Evolutionary conservation across 2,113 vertebrate genomes (phyloP).

Genomic region (Chionodraco myersi): DNA sequence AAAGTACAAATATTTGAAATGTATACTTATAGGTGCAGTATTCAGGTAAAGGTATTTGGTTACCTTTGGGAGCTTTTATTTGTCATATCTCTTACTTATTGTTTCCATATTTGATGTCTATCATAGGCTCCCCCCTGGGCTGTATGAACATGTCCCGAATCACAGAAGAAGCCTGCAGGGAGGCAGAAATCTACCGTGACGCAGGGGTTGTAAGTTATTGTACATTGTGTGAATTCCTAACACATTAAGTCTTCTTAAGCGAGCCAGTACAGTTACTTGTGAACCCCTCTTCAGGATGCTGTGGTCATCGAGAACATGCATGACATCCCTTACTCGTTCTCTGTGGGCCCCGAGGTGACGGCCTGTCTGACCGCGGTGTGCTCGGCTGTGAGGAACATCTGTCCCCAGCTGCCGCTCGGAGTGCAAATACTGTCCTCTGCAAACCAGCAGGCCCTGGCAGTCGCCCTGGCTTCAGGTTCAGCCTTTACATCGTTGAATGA

Average conservation of each 20-base stretch:
- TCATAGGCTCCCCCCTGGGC: slow-evolving; percentile 84
- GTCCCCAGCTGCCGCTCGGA: slow-evolving; percentile 81
- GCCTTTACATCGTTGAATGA: not conserved
- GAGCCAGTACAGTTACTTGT: not conserved
- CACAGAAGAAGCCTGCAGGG: slow-evolving; percentile 83
- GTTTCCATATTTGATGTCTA: not conserved
- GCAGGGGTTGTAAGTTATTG: slow-evolving; percentile 84
- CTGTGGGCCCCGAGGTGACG: slow-evolving; percentile 86
- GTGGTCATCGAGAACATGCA: slow-evolving; percentile 93
- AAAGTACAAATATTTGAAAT: not conserved
- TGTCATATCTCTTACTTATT: not conserved
- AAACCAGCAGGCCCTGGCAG: slow-evolving; percentile 84
- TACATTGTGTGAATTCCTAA: not conserved
- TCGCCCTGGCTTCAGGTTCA: slow-evolving; percentile 88
- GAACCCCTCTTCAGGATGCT: slow-evolving; percentile 81
- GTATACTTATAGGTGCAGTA: not conserved
- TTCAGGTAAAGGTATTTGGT: not conserved
- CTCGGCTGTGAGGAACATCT: slow-evolving; percentile 77
- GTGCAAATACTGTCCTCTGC: slow-evolving; percentile 88
- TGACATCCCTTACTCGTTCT: slow-evolving; percentile 85
- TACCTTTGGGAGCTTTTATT: not conserved
- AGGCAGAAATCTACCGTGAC: slow-evolving; percentile 85
- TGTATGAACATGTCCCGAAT: slow-evolving; percentile 83
- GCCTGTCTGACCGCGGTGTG: slow-evolving; percentile 85
- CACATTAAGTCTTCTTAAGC: not conserved